A percentile compares a stretch with the other conserved stretches of the same genome.
Evolutionary conservation across 1,140 invertebrate genomes (phyloP).

Genomic region (Vollenhovia emeryi): DNA sequence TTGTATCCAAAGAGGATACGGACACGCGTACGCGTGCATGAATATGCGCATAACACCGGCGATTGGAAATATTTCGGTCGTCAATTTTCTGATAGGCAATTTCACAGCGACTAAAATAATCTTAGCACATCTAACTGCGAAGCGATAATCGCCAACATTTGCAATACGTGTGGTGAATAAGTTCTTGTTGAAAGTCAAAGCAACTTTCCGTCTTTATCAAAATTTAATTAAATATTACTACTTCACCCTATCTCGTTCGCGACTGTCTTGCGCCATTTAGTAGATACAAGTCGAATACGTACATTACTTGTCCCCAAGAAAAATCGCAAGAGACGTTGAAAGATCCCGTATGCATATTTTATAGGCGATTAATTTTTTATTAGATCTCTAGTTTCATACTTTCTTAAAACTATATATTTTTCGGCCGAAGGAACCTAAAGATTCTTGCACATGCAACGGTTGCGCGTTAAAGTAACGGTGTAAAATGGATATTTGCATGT

Average conservation of each 20-base stretch:
- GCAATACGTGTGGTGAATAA: neutral
- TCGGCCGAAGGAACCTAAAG: neutral
- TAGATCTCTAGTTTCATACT: neutral
- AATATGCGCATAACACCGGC: neutral
- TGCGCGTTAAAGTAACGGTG: neutral
- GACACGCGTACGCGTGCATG: slow-evolving; percentile 10
- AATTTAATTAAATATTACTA: neutral
- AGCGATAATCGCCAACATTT: neutral
- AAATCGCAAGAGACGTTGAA: neutral
- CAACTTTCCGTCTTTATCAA: neutral
- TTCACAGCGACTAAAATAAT: neutral
- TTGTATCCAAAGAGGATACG: slow-evolving; percentile 72
- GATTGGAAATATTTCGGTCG: slow-evolving; percentile 5
- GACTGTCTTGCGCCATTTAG: neutral
- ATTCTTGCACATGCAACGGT: neutral
- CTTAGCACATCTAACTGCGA: neutral
- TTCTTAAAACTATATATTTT: neutral
- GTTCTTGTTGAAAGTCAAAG: neutral
- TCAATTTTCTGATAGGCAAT: neutral
- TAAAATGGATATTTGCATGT: slow-evolving; percentile 45
- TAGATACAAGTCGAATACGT: neutral
- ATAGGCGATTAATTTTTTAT: slow-evolving; percentile 9
- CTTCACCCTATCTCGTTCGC: neutral
- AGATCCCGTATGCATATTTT: neutral
- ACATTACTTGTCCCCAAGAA: neutral